phyloP scores from a whole-genome alignment of 2,888 invertebrate species.

The Netelia fuscicornis region DNA sequence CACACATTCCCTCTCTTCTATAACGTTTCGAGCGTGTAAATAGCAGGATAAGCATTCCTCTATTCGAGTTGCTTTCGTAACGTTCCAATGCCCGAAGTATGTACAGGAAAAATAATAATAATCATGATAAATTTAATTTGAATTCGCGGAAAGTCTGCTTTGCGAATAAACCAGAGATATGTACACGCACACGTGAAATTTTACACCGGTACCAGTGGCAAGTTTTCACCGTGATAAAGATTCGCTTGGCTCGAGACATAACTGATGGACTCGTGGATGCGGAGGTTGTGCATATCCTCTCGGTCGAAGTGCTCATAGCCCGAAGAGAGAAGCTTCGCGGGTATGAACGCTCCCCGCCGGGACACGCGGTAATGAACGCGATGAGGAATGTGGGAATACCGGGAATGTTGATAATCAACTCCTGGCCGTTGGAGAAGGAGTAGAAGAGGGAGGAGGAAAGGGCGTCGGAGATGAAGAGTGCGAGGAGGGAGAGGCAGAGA shows the following conservation, averaged over 20 bases:
- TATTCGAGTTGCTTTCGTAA: no score
- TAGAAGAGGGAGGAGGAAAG: neutral
- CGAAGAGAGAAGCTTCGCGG: neutral
- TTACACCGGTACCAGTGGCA: neutral
- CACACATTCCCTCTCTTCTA: no score
- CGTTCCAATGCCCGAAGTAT: slow-evolving; percentile 23
- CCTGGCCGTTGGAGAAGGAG: slow-evolving; percentile 49
- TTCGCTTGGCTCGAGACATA: neutral
- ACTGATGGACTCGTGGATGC: neutral
- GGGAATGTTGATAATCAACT: slow-evolving; percentile 66
- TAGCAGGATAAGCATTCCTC: no score
- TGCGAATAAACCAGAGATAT: no score
- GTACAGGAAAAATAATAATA: no score
- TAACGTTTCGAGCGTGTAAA: no score
- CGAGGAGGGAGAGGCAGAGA: neutral
- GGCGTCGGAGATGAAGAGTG: neutral
- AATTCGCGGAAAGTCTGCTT: no score
- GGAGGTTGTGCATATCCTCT: slow-evolving; percentile 5
- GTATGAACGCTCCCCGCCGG: slow-evolving; percentile 20
- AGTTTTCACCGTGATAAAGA: neutral
- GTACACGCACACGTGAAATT: neutral
- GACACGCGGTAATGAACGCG: slow-evolving; percentile 63
- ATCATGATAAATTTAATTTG: no score
- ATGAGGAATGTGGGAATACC: slow-evolving; percentile 65
- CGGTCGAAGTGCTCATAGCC: neutral